Conservation (phyloP, 2,888 invertebrate genomes). For the Limnephilus lunatus region DNA sequence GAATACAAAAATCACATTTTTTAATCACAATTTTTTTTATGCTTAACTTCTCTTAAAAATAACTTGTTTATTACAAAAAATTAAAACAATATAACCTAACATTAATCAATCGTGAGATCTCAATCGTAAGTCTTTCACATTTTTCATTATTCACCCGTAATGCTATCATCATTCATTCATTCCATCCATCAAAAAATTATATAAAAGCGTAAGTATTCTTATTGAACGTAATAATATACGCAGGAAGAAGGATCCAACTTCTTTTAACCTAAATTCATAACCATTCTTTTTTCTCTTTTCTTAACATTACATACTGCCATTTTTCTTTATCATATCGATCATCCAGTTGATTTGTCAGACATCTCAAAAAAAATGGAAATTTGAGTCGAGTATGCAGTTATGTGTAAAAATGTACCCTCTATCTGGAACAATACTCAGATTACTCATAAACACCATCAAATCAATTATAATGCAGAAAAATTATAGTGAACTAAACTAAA, state of each 20-base stretch:
- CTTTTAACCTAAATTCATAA: background rate
- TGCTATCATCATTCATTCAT: background rate
- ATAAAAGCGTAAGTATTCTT: too few species aligned
- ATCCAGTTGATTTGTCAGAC: too few species aligned
- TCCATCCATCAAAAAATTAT: background rate
- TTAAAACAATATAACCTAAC: background rate
- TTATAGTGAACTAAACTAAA: too few species aligned
- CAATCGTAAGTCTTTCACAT: background rate
- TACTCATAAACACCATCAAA: too few species aligned
- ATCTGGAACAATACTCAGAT: too few species aligned
- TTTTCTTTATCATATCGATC: too few species aligned
- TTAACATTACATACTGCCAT: too few species aligned
- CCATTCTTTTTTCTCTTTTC: background rate
- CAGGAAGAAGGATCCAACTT: background rate
- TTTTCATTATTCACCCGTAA: background rate
- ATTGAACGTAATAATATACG: background rate
- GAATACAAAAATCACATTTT: background rate
- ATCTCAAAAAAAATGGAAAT: too few species aligned
- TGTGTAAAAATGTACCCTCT: too few species aligned
- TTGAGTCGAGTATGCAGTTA: too few species aligned
- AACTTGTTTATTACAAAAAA: background rate
- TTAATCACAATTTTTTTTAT: background rate
- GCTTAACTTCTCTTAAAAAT: background rate
- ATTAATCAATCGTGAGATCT: too few species aligned
- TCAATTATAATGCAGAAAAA: too few species aligned